Evolutionary conservation across 2,113 vertebrate species (phyloP), one percentile per base, ranked within the genome.

Genomic region (Dromas ardeola): DNA sequence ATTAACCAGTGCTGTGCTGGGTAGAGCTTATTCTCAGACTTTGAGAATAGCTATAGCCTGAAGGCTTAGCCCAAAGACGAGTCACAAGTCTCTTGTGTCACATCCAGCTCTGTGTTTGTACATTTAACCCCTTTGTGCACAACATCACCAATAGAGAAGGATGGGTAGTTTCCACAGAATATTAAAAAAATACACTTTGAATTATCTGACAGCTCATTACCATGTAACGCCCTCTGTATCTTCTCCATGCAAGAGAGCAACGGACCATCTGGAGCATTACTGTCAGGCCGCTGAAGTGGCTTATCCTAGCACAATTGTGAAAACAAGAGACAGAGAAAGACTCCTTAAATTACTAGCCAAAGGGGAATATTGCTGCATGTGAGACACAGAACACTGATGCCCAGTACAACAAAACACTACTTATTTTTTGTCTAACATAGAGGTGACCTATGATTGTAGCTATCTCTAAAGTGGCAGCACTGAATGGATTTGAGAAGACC

Each of bases 211-310:
- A 86, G 50, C 13, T 90, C 8, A 5, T 97, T 98, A 99, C 99
- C 98, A 36, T 97, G 98, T 77, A 98, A 93, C 4, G 94, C 98
- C 91, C 98, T 97, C 59, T 98, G 97, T 82, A 99, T 98, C 97
- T 98, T 98, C 95, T 98, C 97, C 92, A 98, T 95, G 78, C 98
- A 98, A 85, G 96, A 95, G 21, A 95, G 49, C 62, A 98, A n/a
- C 6, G 86, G 97, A 94, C 94, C 66, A 93, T 90, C 93, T 86
- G 92, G 18, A 95, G 92, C 53, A 36, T 21, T 26, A 42, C 61
- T 62, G 52, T 55, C 70, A 52, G 86, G 62, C 59, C 6, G 42
- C 36, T 2, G 73, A 88, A 38, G 65, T 45, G 88, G 73, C 61
- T 96, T 97, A 42, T 96, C 95, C 97, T 98, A 69, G 81, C 11